Evolutionary conservation across 2,888 invertebrate genomes (phyloP).

Genomic region (Plagodis pulveraria): DNA sequence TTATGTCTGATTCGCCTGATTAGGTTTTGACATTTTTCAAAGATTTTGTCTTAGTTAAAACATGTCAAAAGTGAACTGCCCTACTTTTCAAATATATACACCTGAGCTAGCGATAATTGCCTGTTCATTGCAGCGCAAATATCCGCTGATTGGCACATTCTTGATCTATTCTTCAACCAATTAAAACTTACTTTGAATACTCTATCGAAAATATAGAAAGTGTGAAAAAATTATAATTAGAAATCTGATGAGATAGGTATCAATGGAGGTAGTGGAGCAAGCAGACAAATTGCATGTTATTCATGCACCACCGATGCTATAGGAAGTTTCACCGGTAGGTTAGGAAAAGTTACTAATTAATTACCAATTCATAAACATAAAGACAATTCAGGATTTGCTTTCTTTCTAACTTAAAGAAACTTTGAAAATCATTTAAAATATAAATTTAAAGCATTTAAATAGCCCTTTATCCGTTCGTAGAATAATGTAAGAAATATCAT

Average conservation of each 20-base stretch:
- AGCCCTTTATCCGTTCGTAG: no score
- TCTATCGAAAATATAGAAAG: slow-evolving; percentile 30
- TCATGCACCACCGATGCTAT: slow-evolving; percentile 51
- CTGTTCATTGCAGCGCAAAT: neutral
- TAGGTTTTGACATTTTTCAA: no score
- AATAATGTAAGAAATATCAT: no score
- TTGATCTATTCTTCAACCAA: slow-evolving; percentile 10
- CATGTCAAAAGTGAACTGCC: neutral
- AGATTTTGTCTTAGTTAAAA: no score
- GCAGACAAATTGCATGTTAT: slow-evolving; percentile 49
- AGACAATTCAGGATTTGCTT: no score
- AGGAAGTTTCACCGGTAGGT: slow-evolving; percentile 54
- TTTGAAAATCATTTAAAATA: no score
- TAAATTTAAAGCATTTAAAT: no score
- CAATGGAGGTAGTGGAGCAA: slow-evolving; percentile 39
- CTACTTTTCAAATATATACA: neutral
- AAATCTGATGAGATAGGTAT: slow-evolving; percentile 32
- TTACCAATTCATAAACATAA: slow-evolving; percentile 38
- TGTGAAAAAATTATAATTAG: slow-evolving; percentile 28
- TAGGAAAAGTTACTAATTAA: slow-evolving; percentile 56
- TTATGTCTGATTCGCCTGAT: no score
- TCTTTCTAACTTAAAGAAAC: no score
- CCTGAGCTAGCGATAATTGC: no score
- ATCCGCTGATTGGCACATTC: slow-evolving; percentile 3
- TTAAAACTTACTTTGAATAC: slow-evolving; percentile 9